These are phyloP conservation scores for Lutjanus argentimaculatus DNA, from an alignment of 2,797 vertebrate genomes.

Conservation along the genomic window DNA sequence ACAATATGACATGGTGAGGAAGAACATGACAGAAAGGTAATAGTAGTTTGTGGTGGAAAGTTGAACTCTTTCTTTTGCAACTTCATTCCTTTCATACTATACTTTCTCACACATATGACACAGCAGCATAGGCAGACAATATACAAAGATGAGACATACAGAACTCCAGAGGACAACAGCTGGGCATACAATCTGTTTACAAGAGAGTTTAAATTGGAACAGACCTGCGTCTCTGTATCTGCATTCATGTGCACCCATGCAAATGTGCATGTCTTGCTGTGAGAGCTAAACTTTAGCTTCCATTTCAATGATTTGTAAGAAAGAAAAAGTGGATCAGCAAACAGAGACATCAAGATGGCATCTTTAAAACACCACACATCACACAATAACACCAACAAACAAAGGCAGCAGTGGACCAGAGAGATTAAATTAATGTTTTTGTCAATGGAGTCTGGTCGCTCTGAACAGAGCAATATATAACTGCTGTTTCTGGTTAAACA, in stretches of 20 bases:
- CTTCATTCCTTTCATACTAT: conserved; percentile 1
- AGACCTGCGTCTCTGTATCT: background rate
- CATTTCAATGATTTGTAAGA: background rate
- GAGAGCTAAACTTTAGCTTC: too few species aligned
- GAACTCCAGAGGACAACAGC: conserved; percentile 8
- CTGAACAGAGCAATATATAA: too few species aligned
- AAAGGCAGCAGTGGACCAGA: too few species aligned
- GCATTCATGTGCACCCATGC: background rate
- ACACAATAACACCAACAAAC: too few species aligned
- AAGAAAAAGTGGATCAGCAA: conserved; percentile 17
- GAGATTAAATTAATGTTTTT: too few species aligned
- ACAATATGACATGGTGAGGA: background rate
- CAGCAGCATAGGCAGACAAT: background rate
- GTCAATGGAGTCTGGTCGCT: too few species aligned
- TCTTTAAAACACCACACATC: conserved; percentile 18
- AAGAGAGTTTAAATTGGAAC: background rate
- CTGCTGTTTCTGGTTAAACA: too few species aligned
- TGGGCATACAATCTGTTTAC: conserved; percentile 10
- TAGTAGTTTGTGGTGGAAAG: background rate
- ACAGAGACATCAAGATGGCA: conserved; percentile 12
- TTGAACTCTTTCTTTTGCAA: background rate
- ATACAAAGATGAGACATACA: background rate
- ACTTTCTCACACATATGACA: background rate
- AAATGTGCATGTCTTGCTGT: conserved; percentile 1
- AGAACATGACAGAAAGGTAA: background rate